Evolutionary conservation across 2,797 vertebrate species (phyloP).

Genomic region (Luscinia luscinia): DNA sequence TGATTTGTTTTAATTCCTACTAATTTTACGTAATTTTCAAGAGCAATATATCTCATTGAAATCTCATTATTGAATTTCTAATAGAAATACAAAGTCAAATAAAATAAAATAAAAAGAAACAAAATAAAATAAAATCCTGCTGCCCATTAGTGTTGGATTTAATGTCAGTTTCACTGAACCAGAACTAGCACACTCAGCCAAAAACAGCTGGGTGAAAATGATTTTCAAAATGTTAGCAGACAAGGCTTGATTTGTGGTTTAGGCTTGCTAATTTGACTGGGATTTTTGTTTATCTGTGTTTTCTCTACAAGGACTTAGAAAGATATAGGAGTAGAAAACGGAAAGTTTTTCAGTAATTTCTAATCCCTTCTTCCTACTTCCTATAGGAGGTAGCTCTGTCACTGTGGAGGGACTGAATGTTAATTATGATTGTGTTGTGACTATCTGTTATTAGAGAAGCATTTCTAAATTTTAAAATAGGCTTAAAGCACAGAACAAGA

Average conservation of each 20-base stretch:
- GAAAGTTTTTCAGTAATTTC: neutral
- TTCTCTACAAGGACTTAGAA: neutral
- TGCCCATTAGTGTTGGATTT: neutral
- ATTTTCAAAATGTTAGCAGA: constrained; percentile 27
- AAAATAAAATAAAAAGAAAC: neutral
- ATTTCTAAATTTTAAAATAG: neutral
- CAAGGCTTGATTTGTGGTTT: neutral
- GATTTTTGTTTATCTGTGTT: neutral
- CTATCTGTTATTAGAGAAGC: neutral
- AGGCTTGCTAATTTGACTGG: neutral
- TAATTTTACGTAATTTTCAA: constrained; percentile 22
- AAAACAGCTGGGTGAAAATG: neutral
- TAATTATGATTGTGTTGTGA: neutral
- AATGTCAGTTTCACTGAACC: neutral
- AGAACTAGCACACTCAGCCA: constrained; percentile 9
- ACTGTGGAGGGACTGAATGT: neutral
- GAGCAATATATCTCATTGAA: neutral
- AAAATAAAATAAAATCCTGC: neutral
- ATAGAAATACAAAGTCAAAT: neutral
- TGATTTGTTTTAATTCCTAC: neutral
- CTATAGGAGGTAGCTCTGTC: neutral
- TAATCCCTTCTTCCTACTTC: neutral
- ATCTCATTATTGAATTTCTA: neutral
- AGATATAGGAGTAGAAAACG: neutral
- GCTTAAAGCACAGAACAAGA: neutral